A percentile compares a stretch with the other conserved stretches of the same genome.
Evolutionary conservation across 2,888 invertebrate genomes (phyloP).

Genomic region (Apodemia mormo): DNA sequence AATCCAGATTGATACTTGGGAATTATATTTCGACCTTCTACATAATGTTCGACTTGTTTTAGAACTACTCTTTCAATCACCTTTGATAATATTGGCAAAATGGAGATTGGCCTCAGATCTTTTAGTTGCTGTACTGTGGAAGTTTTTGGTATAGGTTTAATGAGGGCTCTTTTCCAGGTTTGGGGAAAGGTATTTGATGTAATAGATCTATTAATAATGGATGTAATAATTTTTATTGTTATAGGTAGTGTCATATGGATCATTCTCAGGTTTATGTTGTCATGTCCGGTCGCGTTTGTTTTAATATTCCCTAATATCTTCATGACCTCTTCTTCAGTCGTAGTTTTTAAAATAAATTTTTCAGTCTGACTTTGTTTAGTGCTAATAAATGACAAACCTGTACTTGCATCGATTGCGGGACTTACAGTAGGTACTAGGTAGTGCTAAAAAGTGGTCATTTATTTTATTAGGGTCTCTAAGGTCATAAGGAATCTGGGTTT

Average conservation of each 20-base stretch:
- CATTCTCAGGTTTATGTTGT: conserved; percentile 33
- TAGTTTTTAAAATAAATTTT: conserved; percentile 3
- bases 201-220: conserved; percentile 32
- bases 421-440: conserved; percentile 14
- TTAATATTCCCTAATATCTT: conserved; percentile 27
- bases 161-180: conserved; percentile 39
- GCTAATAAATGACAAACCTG: background rate
- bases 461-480: conserved; percentile 25
- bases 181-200: conserved; percentile 32
- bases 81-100: background rate
- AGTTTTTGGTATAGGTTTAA: conserved; percentile 40
- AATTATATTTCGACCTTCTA: background rate
- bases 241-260: conserved; percentile 27
- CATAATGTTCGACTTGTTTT: background rate
- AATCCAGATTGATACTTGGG: background rate
- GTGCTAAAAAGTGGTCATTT: conserved; percentile 27
- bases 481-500: too few species aligned
- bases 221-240: conserved; percentile 30
- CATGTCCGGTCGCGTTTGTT: conserved; percentile 29
- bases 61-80: background rate
- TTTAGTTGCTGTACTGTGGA: conserved; percentile 20
- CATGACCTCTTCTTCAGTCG: conserved; percentile 19
- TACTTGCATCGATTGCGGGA: background rate
- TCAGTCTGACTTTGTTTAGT: background rate
- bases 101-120: conserved; percentile 39